These are phyloP conservation scores for Thera obeliscata DNA, from an alignment of 2,888 invertebrate species.

Conservation along the genomic window DNA sequence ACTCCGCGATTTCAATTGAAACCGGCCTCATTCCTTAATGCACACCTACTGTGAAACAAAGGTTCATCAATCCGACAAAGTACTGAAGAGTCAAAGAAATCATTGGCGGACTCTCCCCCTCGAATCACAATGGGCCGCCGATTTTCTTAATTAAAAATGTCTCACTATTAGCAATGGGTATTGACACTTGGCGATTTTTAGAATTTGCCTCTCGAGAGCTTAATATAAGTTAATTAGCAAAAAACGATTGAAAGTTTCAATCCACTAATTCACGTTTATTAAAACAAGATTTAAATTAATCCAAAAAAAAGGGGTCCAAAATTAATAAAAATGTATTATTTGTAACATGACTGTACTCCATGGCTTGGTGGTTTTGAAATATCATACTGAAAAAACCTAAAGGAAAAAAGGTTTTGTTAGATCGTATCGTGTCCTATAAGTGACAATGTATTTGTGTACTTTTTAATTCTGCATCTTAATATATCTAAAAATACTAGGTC, in stretches of 20 bases:
- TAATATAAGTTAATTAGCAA: not conserved
- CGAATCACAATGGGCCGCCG: slow-evolving; percentile 62
- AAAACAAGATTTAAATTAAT: not conserved
- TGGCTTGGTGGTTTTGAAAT: no score
- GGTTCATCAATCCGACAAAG: slow-evolving; percentile 58
- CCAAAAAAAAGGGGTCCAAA: no score
- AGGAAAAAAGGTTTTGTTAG: not conserved
- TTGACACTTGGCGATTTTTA: slow-evolving; percentile 41
- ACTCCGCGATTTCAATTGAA: slow-evolving; percentile 33
- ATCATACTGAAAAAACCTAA: not conserved
- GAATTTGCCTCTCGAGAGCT: slow-evolving; percentile 8
- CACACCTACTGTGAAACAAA: slow-evolving; percentile 55
- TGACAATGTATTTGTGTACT: slow-evolving; percentile 2
- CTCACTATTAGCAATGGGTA: slow-evolving; percentile 63
- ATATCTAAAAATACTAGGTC: slow-evolving; percentile 2
- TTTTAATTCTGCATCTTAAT: slow-evolving; percentile 18
- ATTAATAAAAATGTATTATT: no score
- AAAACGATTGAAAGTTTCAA: not conserved
- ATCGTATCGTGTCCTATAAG: slow-evolving; percentile 14
- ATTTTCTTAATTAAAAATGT: slow-evolving; percentile 82
- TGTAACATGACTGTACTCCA: no score
- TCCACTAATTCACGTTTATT: not conserved
- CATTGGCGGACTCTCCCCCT: slow-evolving; percentile 56
- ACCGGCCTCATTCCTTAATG: slow-evolving; percentile 65
- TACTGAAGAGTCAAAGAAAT: slow-evolving; percentile 68